Evolutionary conservation across 2,797 vertebrate genomes (phyloP).

Genomic region (Gephyroberyx darwinii): DNA sequence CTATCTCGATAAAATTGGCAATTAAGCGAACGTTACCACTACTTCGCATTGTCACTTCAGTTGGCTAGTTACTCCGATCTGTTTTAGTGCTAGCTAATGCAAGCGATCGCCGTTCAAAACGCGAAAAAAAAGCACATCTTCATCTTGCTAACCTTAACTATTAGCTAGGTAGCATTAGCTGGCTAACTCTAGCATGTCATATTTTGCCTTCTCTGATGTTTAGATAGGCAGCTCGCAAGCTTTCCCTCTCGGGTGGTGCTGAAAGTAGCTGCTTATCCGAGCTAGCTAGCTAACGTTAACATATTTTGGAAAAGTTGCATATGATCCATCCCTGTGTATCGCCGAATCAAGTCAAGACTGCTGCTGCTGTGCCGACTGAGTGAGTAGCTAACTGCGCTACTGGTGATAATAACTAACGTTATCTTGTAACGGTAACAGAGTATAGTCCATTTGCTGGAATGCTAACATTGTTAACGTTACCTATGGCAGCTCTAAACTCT

Average conservation of each 20-base stretch:
- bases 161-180: constrained; percentile 70
- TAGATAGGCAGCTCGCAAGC: constrained; percentile 63
- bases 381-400: constrained; percentile 58
- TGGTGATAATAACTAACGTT: constrained; percentile 17
- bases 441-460: neutral
- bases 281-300: constrained; percentile 44
- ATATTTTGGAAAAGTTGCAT: constrained; percentile 46
- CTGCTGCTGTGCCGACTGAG: constrained; percentile 61
- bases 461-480: neutral
- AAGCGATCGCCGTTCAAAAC: constrained; percentile 31
- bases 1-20: constrained; percentile 64
- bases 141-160: constrained; percentile 61
- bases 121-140: constrained; percentile 71
- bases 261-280: constrained; percentile 43
- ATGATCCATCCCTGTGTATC: constrained; percentile 53
- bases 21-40: constrained; percentile 14
- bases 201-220: constrained; percentile 59
- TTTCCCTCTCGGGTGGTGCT: constrained; percentile 45
- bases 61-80: constrained; percentile 18
- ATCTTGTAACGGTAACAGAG: constrained; percentile 18
- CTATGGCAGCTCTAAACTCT: neutral
- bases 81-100: constrained; percentile 27
- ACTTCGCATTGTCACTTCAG: constrained; percentile 7
- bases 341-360: constrained; percentile 43
- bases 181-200: constrained; percentile 75